These are phyloP conservation scores for Saxicola maurus DNA, from an alignment of 2,797 vertebrate species.

Conservation along the genomic window DNA sequence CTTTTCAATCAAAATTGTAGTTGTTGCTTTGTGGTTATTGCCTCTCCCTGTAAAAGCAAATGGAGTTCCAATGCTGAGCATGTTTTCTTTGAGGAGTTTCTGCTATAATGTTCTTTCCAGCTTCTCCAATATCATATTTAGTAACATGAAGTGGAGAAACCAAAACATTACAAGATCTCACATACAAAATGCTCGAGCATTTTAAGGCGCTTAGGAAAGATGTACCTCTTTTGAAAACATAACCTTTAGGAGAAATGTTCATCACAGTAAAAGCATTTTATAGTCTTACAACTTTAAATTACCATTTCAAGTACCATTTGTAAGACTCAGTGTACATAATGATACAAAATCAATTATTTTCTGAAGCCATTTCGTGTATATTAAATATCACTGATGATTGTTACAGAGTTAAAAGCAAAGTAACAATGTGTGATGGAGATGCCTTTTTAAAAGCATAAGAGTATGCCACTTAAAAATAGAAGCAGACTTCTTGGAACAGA, in stretches of 20 bases:
- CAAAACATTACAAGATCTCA: not conserved
- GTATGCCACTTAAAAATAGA: slow-evolving; percentile 69
- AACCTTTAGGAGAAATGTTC: not conserved
- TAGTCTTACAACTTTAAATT: not conserved
- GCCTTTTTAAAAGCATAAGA: slow-evolving; percentile 60
- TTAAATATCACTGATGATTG: not conserved
- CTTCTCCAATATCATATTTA: not conserved
- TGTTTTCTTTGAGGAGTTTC: not conserved
- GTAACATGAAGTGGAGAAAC: not conserved
- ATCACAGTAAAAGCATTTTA: not conserved
- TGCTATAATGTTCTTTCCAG: not conserved
- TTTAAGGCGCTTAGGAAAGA: not conserved
- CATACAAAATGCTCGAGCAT: not conserved
- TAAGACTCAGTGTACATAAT: not conserved
- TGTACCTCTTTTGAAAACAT: not conserved
- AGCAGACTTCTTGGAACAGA: slow-evolving; percentile 65
- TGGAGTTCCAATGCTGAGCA: not conserved
- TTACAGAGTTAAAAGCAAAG: slow-evolving; percentile 48
- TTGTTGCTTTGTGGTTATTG: not conserved
- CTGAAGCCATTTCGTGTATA: not conserved
- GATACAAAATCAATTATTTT: slow-evolving; percentile 19
- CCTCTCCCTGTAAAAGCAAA: not conserved
- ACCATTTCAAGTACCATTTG: not conserved
- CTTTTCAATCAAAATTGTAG: not conserved
- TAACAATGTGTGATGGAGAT: slow-evolving; percentile 51